Base-by-base conservation (phyloP, 2,888 invertebrate genomes). In the Platycheirus albimanus region DNA sequence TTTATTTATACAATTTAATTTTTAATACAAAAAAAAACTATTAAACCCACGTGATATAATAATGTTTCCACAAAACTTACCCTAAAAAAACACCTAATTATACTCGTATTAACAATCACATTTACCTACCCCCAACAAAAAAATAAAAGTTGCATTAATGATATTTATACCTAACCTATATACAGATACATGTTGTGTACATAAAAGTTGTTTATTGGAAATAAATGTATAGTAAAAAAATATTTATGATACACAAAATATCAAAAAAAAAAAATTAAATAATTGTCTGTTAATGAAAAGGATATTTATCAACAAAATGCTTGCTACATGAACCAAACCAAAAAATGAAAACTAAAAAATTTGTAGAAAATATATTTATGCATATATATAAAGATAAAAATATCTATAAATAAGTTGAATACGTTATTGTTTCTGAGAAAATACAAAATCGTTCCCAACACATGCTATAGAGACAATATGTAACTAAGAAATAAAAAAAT, bases 11-110 rank as follows among this genome's bases (percentile, higher is more conserved):
- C 20, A 51, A 51, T 2, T n/a, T n/a, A n/a, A n/a, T n/a, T n/a
- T n/a, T n/a, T n/a, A n/a, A 51, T n/a, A 28, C 11, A 61, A 49
- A 51, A 33, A 13, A 10, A 30, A 61, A 71, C 36, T 71, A 51
- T 64, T 67, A 28, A 69, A 51, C 81, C 81, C 81, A 81, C 81
- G 81, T 81, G 81, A 81, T 81, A 81, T 67, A 54, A 47, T 33
- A 45, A 45, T 43, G 17, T 61, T 75, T 66, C 47, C 20, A 76
- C 52, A 76, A 72, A 67, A 71, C n/a, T 19, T 13, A 61, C 71
- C 67, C 61, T 63, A 61, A 56, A 17, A 45, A 76, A 28, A 61
- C 47, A 54, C 71, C 71, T 66, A 71, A 61, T n/a, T 51, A 64
- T 67, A 77, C 77, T 77, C 67, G 47, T 76, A 45, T 77, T 19